A percentile compares a stretch with the other conserved stretches of the same genome.
These are phyloP conservation scores for Deladenus siricidicola DNA, from an alignment of 2,888 invertebrate species.

Conservation along the genomic window DNA sequence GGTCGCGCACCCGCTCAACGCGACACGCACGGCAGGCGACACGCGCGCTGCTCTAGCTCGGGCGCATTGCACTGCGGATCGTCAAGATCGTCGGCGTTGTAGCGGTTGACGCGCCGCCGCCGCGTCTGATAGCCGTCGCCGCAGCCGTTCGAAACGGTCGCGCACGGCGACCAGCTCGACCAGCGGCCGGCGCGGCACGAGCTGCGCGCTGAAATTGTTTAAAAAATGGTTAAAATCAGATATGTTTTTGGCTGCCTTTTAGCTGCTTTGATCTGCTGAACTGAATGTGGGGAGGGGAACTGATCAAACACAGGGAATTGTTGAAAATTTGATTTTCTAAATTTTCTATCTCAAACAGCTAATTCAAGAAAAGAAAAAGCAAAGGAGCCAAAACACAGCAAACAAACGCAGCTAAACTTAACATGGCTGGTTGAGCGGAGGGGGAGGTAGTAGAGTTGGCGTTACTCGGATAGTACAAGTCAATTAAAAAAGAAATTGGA, in stretches of 20 bases:
- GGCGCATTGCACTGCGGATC: constrained; percentile 25
- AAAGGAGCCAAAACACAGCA: not conserved
- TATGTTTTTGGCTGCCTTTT: too few relatives aligned
- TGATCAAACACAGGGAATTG: too few relatives aligned
- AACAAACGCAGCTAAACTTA: too few relatives aligned
- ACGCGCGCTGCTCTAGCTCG: constrained; percentile 26
- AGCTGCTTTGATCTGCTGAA: too few relatives aligned
- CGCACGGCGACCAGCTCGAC: constrained; percentile 58
- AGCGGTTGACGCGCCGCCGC: constrained; percentile 25
- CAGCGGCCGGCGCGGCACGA: constrained; percentile 57
- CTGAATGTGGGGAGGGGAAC: too few relatives aligned
- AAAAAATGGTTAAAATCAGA: too few relatives aligned
- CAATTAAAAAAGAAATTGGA: too few relatives aligned
- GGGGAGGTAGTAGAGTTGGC: too few relatives aligned
- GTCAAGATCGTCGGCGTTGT: constrained; percentile 21
- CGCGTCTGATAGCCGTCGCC: constrained; percentile 65
- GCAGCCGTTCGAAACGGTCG: constrained; percentile 49
- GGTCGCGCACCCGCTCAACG: too few relatives aligned
- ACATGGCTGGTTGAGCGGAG: too few relatives aligned
- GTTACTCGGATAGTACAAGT: too few relatives aligned
- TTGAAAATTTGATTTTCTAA: too few relatives aligned
- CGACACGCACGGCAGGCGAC: constrained; percentile 32
- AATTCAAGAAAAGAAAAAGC: not conserved
- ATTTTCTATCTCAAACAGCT: not conserved
- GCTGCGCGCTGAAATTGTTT: constrained; percentile 29